Evolutionary conservation across 2,797 vertebrate genomes (phyloP).

Genomic region (Coilia nasus): DNA sequence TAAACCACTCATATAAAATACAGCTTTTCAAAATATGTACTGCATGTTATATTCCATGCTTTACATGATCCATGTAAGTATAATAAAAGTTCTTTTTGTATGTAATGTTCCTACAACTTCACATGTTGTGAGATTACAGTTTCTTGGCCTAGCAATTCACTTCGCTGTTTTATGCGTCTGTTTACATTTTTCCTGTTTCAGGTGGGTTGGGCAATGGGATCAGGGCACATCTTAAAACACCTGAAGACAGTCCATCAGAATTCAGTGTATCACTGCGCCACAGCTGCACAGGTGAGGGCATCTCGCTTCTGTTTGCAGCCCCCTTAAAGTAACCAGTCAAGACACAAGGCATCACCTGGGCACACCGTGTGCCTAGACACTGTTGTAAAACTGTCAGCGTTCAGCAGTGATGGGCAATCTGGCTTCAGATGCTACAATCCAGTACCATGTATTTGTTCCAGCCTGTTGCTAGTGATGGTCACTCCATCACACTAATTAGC

Average conservation of each 20-base stretch:
- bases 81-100: not conserved
- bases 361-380: not conserved
- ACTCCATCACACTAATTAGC: too few species aligned
- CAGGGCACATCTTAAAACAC: slow-evolving; percentile 81
- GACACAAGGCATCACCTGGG: not conserved
- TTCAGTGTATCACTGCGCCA: slow-evolving; percentile 86
- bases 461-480: too few species aligned
- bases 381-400: too few species aligned
- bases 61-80: not conserved
- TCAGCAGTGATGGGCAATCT: too few species aligned
- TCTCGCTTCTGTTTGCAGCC: not conserved
- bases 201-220: slow-evolving; percentile 92
- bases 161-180: not conserved
- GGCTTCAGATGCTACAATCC: too few species aligned
- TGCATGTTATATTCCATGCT: not conserved
- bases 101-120: not conserved
- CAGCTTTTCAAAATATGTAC: not conserved
- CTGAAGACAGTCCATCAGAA: slow-evolving; percentile 90
- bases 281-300: slow-evolving; percentile 83
- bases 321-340: not conserved
- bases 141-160: not conserved
- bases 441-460: too few species aligned
- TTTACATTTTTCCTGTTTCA: slow-evolving; percentile 53
- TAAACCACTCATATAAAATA: slow-evolving; percentile 53
- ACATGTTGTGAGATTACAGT: not conserved